Conservation (phyloP, 1,140 invertebrate species). For the Tetraneura akinire region DNA sequence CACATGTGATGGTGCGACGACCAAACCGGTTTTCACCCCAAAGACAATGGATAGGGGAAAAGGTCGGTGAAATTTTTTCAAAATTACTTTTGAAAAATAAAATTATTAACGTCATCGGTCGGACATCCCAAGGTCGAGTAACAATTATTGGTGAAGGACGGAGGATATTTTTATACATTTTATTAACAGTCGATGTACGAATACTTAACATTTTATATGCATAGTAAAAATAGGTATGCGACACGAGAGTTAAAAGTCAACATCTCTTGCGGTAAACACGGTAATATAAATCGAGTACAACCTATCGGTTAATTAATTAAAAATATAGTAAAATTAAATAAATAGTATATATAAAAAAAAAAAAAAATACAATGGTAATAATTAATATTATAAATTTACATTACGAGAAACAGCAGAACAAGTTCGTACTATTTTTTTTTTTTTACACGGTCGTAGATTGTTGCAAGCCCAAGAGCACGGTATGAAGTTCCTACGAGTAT, state of each 20-base stretch:
- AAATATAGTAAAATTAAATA: not conserved
- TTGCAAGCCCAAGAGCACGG: slow-evolving; percentile 53
- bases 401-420: too few species aligned
- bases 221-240: not conserved
- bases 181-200: not conserved
- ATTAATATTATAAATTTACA: not conserved
- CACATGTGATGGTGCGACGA: not conserved
- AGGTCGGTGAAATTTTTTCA: too few species aligned
- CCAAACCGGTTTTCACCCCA: slow-evolving; percentile 42
- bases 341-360: not conserved
- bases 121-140: not conserved
- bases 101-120: not conserved
- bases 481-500: slow-evolving; percentile 53
- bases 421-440: too few species aligned
- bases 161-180: not conserved
- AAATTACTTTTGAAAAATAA: not conserved
- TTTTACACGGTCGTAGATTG: not conserved
- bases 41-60: slow-evolving; percentile 18
- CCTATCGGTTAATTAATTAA: too few species aligned
- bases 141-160: not conserved
- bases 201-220: too few species aligned
- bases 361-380: not conserved
- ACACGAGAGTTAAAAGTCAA: not conserved
- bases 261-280: too few species aligned
- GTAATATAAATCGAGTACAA: too few species aligned